These are phyloP conservation scores for Lymantria dispar DNA, from an alignment of 2,888 invertebrate species.

Conservation along the genomic window DNA sequence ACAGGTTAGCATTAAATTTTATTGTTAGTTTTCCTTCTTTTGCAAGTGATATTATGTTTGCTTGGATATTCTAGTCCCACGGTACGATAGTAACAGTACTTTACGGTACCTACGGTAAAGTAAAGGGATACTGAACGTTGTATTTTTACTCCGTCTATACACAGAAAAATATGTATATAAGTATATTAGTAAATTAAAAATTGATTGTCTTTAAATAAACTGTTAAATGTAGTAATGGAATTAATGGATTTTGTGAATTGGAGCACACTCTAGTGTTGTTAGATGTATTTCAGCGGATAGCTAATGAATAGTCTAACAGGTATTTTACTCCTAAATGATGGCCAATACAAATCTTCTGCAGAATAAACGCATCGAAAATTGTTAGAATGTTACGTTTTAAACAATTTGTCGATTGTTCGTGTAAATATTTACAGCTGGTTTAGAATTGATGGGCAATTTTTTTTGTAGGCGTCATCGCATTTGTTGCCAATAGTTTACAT, in stretches of 20 bases:
- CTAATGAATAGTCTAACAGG: constrained; percentile 6
- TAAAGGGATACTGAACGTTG: too few relatives aligned
- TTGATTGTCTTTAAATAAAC: too few relatives aligned
- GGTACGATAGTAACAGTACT: too few relatives aligned
- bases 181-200: too few relatives aligned
- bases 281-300: constrained; percentile 15
- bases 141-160: too few relatives aligned
- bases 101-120: too few relatives aligned
- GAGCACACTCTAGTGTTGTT: constrained; percentile 5
- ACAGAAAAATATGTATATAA: too few relatives aligned
- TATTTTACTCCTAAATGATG: constrained; percentile 21
- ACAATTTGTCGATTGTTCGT: constrained; percentile 34
- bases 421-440: constrained; percentile 29
- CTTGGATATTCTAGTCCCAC: too few relatives aligned
- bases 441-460: constrained; percentile 32
- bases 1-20: too few relatives aligned
- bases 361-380: constrained; percentile 25
- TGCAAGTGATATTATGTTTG: too few relatives aligned
- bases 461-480: constrained; percentile 26
- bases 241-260: not conserved
- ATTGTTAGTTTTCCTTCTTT: too few relatives aligned
- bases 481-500: constrained; percentile 15
- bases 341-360: constrained; percentile 21
- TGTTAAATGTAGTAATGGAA: too few relatives aligned
- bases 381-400: constrained; percentile 24